Evolutionary conservation across 2,113 vertebrate genomes (phyloP), one percentile per base, ranked within the genome.

Genomic region (Dipodomys ordii): DNA sequence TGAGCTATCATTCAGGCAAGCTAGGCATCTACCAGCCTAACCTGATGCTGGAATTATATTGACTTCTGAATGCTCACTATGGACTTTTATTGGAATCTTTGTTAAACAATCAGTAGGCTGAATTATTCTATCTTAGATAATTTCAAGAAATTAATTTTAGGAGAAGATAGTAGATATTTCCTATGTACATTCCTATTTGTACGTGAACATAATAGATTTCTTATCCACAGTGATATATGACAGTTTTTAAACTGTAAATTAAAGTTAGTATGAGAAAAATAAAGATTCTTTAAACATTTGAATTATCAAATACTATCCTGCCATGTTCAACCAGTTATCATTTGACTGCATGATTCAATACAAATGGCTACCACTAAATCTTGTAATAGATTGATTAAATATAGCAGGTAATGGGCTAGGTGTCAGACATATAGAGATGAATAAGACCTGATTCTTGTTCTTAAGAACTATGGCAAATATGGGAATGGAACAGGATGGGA

Each of bases 101-200:
- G 64, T 23, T 88, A 79, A 72, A 32, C 62, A 68, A 89, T 62
- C 22, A 83, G 39, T 28, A 79, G 35, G 25, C 80, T 79, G 32
- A 62, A 71, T 62, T 76, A 76, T 73, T 16, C 3, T 73, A 64
- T 39, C 57, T 74, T 84, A 46, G 35, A 72, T 89, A 39, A 76
- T 71, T 93, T 85, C 16, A 57, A 77, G n/a, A 90, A 30, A 79
- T 86, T 88, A 81, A 69, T 85, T 95, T 95, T 44, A 93, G 64
- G 23, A 73, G 44, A 62, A 74, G 16, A 22, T 32, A 23, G 64
- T 93, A 13, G 5, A 3, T 77, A 57, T 72, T 95, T 86, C 12
- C 69, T 57, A 1, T 72, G n/a, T 22, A n/a, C n/a, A 67, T 86
- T 87, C 46, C 19, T 78, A 23, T 30, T 71, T 85, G 10, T 74